Percentiles rank a stretch among this genome's conserved stretches.
Conservation (phyloP, 2,888 invertebrate genomes). For the Ophioninae sp. region DNA sequence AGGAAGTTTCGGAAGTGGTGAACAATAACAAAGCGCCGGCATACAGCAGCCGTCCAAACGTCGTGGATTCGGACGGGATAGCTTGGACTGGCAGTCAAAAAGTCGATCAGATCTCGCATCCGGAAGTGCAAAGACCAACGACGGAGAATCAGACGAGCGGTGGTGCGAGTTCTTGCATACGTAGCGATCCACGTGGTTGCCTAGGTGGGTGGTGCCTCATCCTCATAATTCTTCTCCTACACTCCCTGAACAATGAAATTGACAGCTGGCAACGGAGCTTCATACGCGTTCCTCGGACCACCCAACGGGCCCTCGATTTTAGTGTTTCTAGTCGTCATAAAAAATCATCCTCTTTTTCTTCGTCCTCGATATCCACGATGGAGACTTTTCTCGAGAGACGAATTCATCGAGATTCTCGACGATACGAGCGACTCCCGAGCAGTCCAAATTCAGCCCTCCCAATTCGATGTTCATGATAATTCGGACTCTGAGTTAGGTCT, state of each 20-base stretch:
- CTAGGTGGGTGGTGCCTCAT: conserved; percentile 80
- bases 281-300: conserved; percentile 3
- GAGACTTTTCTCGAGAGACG: background rate
- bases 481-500: conserved; percentile 29
- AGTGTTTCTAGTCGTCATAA: conserved; percentile 32
- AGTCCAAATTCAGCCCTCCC: conserved; percentile 19
- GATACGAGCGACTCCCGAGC: background rate
- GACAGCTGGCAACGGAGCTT: conserved; percentile 51
- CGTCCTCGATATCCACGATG: background rate
- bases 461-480: conserved; percentile 55
- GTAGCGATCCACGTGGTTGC: conserved; percentile 73
- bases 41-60: conserved; percentile 69
- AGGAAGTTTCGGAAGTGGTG: conserved; percentile 55
- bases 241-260: conserved; percentile 64
- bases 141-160: conserved; percentile 76
- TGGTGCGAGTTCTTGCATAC: conserved; percentile 65
- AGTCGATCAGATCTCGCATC: conserved; percentile 76
- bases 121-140: conserved; percentile 76
- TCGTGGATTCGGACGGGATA: conserved; percentile 73
- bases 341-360: conserved; percentile 19
- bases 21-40: conserved; percentile 65
- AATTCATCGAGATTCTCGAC: conserved; percentile 26
- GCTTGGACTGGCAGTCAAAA: conserved; percentile 78
- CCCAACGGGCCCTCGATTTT: conserved; percentile 36
- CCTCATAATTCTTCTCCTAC: conserved; percentile 76